Base-by-base conservation (phyloP, 1,140 invertebrate genomes). In the Caenorhabditis latens region DNA sequence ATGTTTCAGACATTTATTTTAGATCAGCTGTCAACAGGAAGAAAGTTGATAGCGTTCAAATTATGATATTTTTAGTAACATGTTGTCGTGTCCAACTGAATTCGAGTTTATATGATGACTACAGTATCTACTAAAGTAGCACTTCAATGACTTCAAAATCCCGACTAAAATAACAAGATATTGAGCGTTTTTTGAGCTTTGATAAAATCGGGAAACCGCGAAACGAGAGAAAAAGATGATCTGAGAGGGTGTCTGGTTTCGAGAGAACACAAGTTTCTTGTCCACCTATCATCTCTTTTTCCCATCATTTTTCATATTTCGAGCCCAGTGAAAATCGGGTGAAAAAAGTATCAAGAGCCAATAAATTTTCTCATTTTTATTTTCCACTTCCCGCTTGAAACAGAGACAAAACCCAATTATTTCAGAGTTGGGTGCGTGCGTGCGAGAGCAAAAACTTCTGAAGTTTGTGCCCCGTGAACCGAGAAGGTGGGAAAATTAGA, bases 101-200 rank as follows among this genome's bases (percentile, higher is more conserved):
- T 32, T 32, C 32, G 2, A 32, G 32, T 32, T 32, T 2, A 32
- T 32, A 1, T 32, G 32, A 32, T 1, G 32, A 32, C 32, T 32
- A 32, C 32, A 32, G 32, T 32, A 32, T 32, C 32, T 32, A 32
- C 32, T 1, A 32, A 32, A 32, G 32, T 32, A 32, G 32, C 32
- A 2, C 32, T 32, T 32, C 5, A 53, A 0, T 16, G 13, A 53
- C 16, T 53, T 3, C 14, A 11, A 13, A 32, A 5, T 46, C 19
- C 16, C 19, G 65, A 71, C 42, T 71, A 71, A 71, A 71, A 71
- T 71, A 71, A 71, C 65, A 71, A 71, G 65, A 71, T 71, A 71
- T 46, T 71, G 65, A 46, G 65, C 65, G 65, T 71, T 71, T 71
- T 71, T 71, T 71, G 65, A 71, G 65, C 65, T 71, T 71, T 71